Conservation (phyloP, 1,140 invertebrate species). For the Drosophila novamexicana region DNA sequence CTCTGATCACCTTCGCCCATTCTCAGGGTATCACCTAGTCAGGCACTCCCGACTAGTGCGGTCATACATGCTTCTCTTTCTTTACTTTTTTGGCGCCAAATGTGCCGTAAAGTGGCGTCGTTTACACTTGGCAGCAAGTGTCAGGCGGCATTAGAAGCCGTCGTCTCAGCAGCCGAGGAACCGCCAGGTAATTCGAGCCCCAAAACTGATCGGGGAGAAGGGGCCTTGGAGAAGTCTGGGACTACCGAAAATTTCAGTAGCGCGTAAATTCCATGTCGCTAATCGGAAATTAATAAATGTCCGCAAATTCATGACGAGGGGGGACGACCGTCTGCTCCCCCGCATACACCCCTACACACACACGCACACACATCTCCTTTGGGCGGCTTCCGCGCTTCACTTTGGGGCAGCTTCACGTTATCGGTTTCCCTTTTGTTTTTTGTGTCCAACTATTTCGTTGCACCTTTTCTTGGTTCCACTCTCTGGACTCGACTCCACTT, state of each 20-base stretch:
- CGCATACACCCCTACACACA: background rate
- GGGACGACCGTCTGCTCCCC: conserved; percentile 6
- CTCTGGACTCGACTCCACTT: conserved; percentile 34
- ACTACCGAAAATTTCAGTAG: conserved; percentile 62
- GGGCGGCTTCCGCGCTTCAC: conserved; percentile 46
- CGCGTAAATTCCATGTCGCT: conserved; percentile 73
- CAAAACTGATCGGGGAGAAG: background rate
- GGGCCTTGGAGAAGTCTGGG: background rate
- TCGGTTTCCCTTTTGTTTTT: conserved; percentile 48
- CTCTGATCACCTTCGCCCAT: no score
- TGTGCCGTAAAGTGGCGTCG: conserved; percentile 46
- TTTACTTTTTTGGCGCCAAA: conserved; percentile 27
- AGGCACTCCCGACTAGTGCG: no score
- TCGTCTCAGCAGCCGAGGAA: background rate
- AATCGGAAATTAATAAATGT: conserved; percentile 77
- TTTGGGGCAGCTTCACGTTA: conserved; percentile 24
- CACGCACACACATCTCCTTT: background rate
- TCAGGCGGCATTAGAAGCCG: conserved; percentile 67
- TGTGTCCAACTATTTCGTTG: conserved; percentile 44
- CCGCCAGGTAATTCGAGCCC: conserved; percentile 52
- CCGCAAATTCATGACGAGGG: conserved; percentile 46
- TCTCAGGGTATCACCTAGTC: no score
- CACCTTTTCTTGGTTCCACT: conserved; percentile 20
- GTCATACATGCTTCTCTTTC: background rate
- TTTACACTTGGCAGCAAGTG: conserved; percentile 75